Percentiles rank a stretch among this genome's conserved stretches.
Evolutionary conservation across 92 coral and sea anemone species (phyloP).

Genomic region (Actinostola sp.): DNA sequence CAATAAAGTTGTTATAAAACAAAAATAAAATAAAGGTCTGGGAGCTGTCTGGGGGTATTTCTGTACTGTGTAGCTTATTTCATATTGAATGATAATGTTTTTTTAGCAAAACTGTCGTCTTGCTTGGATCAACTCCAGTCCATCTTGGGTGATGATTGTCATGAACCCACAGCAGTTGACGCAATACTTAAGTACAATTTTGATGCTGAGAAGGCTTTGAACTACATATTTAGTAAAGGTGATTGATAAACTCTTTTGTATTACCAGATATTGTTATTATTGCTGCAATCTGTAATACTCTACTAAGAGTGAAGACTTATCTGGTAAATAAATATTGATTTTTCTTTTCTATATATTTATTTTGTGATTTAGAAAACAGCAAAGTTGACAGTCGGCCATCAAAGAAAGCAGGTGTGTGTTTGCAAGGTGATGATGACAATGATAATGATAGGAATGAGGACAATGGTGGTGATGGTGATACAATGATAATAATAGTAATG

Average conservation of each 20-base stretch:
- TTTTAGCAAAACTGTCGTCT: slow-evolving; percentile 82
- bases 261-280: no score
- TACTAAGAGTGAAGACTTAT: no score
- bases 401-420: slow-evolving; percentile 14
- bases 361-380: slow-evolving; percentile 8
- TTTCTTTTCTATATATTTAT: background rate
- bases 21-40: no score
- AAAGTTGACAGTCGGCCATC: slow-evolving; percentile 7
- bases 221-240: slow-evolving; percentile 85
- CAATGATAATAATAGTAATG: no score
- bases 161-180: slow-evolving; percentile 86
- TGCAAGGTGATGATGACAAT: background rate
- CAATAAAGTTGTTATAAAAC: no score
- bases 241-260: no score
- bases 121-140: slow-evolving; percentile 96
- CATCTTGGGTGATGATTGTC: slow-evolving; percentile 89
- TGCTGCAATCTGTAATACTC: no score
- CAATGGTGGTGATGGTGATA: background rate
- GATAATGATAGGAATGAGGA: slow-evolving; percentile 7
- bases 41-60: no score
- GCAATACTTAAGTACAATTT: slow-evolving; percentile 84
- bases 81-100: background rate
- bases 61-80: no score
- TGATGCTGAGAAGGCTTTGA: slow-evolving; percentile 90
- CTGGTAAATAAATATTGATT: no score